These are phyloP conservation scores for Ochotona curzoniae DNA, from an alignment of 2,113 vertebrate species.

Conservation along the genomic window DNA sequence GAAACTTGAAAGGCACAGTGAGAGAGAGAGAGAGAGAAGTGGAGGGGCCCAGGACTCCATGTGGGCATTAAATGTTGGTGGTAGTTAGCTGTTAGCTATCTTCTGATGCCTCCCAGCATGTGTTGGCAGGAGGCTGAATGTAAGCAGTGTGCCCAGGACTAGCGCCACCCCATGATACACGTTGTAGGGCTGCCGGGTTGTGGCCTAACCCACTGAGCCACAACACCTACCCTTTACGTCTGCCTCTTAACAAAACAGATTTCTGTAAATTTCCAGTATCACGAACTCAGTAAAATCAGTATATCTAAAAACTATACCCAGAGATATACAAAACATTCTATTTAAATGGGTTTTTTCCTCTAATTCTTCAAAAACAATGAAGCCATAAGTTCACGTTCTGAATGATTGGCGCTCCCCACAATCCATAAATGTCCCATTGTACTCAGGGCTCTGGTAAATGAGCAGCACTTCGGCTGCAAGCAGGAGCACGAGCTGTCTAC, in stretches of 20 bases:
- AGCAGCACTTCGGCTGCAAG: constrained; percentile 29
- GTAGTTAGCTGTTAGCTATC: too few species aligned
- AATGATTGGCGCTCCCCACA: constrained; percentile 29
- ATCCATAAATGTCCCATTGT: not conserved
- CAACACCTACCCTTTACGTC: not conserved
- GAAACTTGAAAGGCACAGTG: too few species aligned
- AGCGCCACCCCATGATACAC: too few species aligned
- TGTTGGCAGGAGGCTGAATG: too few species aligned
- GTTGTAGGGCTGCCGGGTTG: too few species aligned
- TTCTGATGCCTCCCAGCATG: too few species aligned
- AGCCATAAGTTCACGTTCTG: not conserved
- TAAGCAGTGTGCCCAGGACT: too few species aligned
- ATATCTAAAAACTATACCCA: not conserved
- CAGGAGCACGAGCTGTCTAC: constrained; percentile 7
- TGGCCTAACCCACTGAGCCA: too few species aligned
- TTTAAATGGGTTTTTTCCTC: not conserved
- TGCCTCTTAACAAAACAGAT: not conserved
- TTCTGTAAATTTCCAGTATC: constrained; percentile 1
- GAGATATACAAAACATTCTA: not conserved
- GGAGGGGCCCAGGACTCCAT: too few species aligned
- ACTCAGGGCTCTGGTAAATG: constrained; percentile 26
- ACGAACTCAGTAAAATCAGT: not conserved
- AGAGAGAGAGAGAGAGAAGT: too few species aligned
- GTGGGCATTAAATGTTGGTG: too few species aligned
- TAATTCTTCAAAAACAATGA: not conserved